phyloP scores from a whole-genome alignment of 2,888 invertebrate genomes.

The Drosophila koepferae region DNA sequence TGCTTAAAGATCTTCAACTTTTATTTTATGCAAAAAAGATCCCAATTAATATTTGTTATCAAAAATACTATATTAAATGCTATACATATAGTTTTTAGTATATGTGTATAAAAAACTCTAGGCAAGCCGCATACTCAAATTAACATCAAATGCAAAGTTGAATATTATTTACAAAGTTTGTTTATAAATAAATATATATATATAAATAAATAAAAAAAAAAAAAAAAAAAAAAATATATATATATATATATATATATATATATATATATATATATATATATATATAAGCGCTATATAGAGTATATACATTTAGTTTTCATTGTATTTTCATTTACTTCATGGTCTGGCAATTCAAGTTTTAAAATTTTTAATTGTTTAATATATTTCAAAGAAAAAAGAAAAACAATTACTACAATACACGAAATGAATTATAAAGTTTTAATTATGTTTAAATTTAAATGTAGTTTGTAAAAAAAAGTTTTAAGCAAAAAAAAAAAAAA shows the following conservation, averaged over 20 bases:
- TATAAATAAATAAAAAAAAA: constrained; percentile 12
- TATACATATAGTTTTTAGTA: constrained; percentile 17
- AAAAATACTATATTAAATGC: constrained; percentile 33
- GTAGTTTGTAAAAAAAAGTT: constrained; percentile 77
- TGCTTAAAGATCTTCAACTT: constrained; percentile 22
- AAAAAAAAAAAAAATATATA: too few relatives aligned
- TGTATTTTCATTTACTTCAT: constrained; percentile 18
- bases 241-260: constrained; percentile 17
- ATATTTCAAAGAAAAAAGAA: constrained; percentile 28
- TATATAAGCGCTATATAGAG: constrained; percentile 31
- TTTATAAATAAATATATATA: constrained; percentile 29
- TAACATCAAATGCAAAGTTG: constrained; percentile 64
- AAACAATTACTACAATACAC: constrained; percentile 61
- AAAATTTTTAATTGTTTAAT: constrained; percentile 62
- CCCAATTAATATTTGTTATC: constrained; percentile 41
- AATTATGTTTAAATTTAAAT: constrained; percentile 76
- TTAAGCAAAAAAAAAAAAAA: constrained; percentile 65
- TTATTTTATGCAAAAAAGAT: constrained; percentile 36
- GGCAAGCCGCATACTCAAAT: constrained; percentile 69
- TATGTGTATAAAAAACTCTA: constrained; percentile 24
- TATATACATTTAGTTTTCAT: constrained; percentile 1
- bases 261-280: constrained; percentile 11
- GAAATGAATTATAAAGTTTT: constrained; percentile 69
- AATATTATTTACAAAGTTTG: constrained; percentile 48
- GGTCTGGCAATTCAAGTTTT: constrained; percentile 56